These are phyloP conservation scores for Palaemon carinicauda DNA, from an alignment of 1,140 invertebrate genomes.

Conservation along the genomic window DNA sequence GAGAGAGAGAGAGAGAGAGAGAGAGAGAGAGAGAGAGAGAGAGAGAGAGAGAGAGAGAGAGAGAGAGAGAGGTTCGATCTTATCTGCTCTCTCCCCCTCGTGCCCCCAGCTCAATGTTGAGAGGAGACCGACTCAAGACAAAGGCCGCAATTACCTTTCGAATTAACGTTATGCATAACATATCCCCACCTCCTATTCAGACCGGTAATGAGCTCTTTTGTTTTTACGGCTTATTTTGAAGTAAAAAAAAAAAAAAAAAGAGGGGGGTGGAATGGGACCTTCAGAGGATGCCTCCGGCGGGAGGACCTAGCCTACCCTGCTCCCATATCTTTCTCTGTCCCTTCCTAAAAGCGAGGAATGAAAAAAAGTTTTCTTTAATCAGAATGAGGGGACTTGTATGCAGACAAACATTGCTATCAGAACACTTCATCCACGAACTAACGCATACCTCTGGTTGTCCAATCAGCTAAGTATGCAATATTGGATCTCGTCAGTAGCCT, in stretches of 20 bases:
- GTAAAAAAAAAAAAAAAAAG: not conserved
- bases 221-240: constrained; percentile 33
- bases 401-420: too few species aligned
- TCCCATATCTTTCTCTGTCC: not conserved
- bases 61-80: not conserved
- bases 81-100: not conserved
- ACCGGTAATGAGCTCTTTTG: constrained; percentile 48
- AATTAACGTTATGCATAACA: constrained; percentile 44
- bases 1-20: not conserved
- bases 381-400: too few species aligned
- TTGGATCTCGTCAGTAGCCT: too few species aligned
- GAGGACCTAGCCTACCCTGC: not conserved
- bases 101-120: not conserved
- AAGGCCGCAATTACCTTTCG: constrained; percentile 34
- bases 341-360: not conserved
- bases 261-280: not conserved
- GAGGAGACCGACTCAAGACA: not conserved
- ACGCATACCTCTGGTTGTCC: too few species aligned
- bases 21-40: not conserved
- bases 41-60: not conserved
- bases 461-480: too few species aligned
- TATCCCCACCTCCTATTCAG: constrained; percentile 31
- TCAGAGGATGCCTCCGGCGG: not conserved
- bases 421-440: too few species aligned
- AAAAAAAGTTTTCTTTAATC: too few species aligned